Percentiles rank a stretch among this genome's conserved stretches.
Evolutionary conservation across 2,888 invertebrate genomes (phyloP).

Genomic region (Nemotelus nigrinus): DNA sequence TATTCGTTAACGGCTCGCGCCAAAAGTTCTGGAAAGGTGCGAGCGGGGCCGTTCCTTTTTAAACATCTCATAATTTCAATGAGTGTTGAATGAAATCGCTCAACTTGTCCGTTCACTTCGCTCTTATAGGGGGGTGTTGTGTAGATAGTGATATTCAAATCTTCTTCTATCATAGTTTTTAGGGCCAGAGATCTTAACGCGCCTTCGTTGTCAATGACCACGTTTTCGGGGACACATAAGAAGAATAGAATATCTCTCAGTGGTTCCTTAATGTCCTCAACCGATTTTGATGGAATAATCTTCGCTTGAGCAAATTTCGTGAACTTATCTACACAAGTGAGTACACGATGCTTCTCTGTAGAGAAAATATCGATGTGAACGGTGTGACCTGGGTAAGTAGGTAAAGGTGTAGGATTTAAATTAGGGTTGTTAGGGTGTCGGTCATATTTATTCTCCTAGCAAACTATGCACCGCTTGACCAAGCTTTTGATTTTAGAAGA

Average conservation of each 20-base stretch:
- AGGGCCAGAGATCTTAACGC: constrained; percentile 36
- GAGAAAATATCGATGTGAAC: constrained; percentile 37
- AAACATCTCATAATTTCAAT: constrained; percentile 51
- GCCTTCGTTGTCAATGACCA: constrained; percentile 43
- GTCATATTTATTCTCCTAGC: constrained; percentile 46
- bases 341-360: constrained; percentile 43
- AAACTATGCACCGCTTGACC: constrained; percentile 31
- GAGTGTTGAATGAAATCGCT: constrained; percentile 14
- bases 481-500: constrained; percentile 33
- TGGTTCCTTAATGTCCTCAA: too few species aligned
- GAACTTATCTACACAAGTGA: constrained; percentile 49
- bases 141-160: constrained; percentile 8
- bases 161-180: constrained; percentile 19
- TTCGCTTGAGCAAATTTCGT: constrained; percentile 28
- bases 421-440: constrained; percentile 36
- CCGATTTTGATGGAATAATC: too few species aligned
- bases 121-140: too few species aligned
- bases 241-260: neutral
- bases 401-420: constrained; percentile 32
- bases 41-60: constrained; percentile 38
- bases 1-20: constrained; percentile 47
- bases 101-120: constrained; percentile 34
- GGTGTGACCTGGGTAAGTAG: constrained; percentile 24
- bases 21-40: constrained; percentile 49
- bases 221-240: constrained; percentile 28